Percentiles rank a stretch among this genome's conserved stretches.
phyloP scores from a whole-genome alignment of 2,888 invertebrate species.

The Agonopterix heracliana region DNA sequence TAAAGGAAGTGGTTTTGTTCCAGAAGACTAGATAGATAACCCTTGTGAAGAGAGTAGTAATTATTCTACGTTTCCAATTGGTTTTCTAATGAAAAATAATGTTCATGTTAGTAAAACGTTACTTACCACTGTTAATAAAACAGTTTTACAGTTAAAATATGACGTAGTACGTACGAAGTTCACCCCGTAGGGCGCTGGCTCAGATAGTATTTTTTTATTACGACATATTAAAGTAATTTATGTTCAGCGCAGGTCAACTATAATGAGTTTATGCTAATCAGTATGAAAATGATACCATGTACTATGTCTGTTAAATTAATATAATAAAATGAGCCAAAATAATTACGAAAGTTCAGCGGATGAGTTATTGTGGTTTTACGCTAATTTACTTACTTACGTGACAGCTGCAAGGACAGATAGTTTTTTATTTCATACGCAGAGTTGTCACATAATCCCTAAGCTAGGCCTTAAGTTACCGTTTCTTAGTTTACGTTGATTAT shows the following conservation, averaged over 20 bases:
- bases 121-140: conserved; percentile 8
- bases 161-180: conserved; percentile 4
- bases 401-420: neutral
- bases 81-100: no score
- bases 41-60: no score
- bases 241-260: conserved; percentile 30
- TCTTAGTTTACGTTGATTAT: no score
- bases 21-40: no score
- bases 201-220: conserved; percentile 55
- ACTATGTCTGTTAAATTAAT: conserved; percentile 15
- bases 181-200: conserved; percentile 45
- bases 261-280: conserved; percentile 68
- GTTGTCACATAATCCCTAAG: no score
- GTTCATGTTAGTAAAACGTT: conserved; percentile 18
- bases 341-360: conserved; percentile 10
- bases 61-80: no score
- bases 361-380: conserved; percentile 12
- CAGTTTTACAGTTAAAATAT: conserved; percentile 7
- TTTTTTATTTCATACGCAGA: no score
- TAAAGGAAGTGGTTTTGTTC: no score
- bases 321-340: conserved; percentile 11
- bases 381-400: conserved; percentile 4
- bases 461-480: no score
- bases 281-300: conserved; percentile 42
- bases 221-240: conserved; percentile 65